A percentile compares a stretch with the other conserved stretches of the same genome.
phyloP scores from a whole-genome alignment of 1,140 invertebrate species.

The Parasteatoda tepidariorum region DNA sequence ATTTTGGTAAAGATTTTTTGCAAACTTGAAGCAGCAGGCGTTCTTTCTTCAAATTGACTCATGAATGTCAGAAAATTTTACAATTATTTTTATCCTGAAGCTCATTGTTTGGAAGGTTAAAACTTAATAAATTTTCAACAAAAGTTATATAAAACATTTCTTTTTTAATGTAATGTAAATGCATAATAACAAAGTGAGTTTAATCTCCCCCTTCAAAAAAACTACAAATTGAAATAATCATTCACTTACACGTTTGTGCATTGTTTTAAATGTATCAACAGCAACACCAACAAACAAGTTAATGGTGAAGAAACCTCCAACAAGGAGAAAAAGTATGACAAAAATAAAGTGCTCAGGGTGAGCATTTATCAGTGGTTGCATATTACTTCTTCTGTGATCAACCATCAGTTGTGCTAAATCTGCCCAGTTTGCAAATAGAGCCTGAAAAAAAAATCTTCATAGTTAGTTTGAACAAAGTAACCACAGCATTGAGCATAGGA shows the following conservation, averaged over 20 bases:
- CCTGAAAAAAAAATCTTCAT: conserved; percentile 5
- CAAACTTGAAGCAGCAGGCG: too few relatives aligned
- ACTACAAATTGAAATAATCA: neutral
- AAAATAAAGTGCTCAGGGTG: neutral
- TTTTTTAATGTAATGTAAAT: too few relatives aligned
- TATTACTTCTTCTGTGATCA: neutral
- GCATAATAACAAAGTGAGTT: too few relatives aligned
- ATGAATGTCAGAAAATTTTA: too few relatives aligned
- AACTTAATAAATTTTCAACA: too few relatives aligned
- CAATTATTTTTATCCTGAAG: too few relatives aligned
- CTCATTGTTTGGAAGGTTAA: too few relatives aligned
- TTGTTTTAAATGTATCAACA: conserved; percentile 15
- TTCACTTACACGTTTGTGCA: conserved; percentile 9
- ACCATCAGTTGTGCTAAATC: neutral
- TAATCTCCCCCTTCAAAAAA: too few relatives aligned
- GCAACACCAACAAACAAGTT: conserved; percentile 36
- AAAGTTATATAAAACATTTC: too few relatives aligned
- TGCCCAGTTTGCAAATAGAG: conserved; percentile 29
- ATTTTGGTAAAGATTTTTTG: too few relatives aligned
- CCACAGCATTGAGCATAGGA: too few relatives aligned
- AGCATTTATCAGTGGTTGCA: conserved; percentile 1
- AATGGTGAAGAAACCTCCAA: conserved; percentile 35
- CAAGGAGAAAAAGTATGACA: conserved; percentile 21
- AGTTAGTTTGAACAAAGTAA: neutral
- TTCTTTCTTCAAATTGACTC: too few relatives aligned